phyloP scores from a whole-genome alignment of 2,888 invertebrate genomes.

The Palloptera scutellata region DNA sequence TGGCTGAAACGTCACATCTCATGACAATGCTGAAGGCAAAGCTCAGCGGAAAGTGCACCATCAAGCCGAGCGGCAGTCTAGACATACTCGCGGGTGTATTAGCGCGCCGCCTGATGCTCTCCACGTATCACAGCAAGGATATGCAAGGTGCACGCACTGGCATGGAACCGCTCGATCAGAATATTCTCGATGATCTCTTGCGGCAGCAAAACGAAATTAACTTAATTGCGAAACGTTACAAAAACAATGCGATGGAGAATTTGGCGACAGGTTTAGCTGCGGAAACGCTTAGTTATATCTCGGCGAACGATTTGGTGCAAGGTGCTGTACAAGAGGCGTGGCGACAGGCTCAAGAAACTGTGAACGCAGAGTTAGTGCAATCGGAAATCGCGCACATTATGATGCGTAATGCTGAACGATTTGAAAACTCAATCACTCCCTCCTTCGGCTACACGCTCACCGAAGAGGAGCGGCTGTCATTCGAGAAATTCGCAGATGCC shows the following conservation, averaged over 20 bases:
- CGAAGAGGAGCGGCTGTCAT: slow-evolving; percentile 73
- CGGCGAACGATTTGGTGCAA: slow-evolving; percentile 69
- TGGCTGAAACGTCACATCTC: slow-evolving; percentile 79
- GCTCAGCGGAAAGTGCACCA: slow-evolving; percentile 68
- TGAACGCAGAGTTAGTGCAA: slow-evolving; percentile 78
- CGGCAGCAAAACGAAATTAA: slow-evolving; percentile 71
- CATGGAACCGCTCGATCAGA: slow-evolving; percentile 66
- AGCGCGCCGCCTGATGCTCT: slow-evolving; percentile 73
- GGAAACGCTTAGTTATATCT: slow-evolving; percentile 72
- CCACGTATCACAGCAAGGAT: slow-evolving; percentile 42
- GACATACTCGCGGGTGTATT: slow-evolving; percentile 80
- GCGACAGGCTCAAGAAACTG: slow-evolving; percentile 77
- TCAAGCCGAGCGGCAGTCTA: slow-evolving; percentile 66
- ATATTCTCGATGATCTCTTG: slow-evolving; percentile 61
- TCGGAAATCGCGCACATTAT: slow-evolving; percentile 80
- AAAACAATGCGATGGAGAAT: slow-evolving; percentile 74
- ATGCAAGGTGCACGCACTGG: slow-evolving; percentile 57
- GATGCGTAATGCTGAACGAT: slow-evolving; percentile 73
- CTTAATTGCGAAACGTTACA: slow-evolving; percentile 71
- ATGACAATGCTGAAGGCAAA: slow-evolving; percentile 76
- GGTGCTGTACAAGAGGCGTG: slow-evolving; percentile 78
- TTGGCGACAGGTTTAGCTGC: slow-evolving; percentile 75
- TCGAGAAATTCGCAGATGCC: slow-evolving; percentile 79
- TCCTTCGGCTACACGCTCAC: slow-evolving; percentile 70
- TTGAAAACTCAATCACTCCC: slow-evolving; percentile 70